Evolutionary conservation across 1,140 invertebrate genomes (phyloP).

Genomic region (Microplitis mediator): DNA sequence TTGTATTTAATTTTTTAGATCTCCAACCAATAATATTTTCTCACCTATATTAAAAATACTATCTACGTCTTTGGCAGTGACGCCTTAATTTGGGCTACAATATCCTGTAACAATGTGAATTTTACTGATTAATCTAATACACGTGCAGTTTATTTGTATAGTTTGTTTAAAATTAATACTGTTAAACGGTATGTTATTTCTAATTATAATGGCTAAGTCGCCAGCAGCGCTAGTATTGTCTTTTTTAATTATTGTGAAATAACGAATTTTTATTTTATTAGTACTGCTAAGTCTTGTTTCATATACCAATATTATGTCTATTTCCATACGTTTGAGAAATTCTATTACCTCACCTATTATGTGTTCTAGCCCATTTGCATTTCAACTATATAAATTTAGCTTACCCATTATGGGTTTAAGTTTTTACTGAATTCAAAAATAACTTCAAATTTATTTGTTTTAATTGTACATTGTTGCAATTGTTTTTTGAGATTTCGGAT

Average conservation of each 20-base stretch:
- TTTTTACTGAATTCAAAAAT: conserved; percentile 1
- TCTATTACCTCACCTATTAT: conserved; percentile 33
- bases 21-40: conserved; percentile 41
- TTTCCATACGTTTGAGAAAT: conserved; percentile 22
- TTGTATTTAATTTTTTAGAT: too few species aligned
- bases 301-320: conserved; percentile 31
- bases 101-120: conserved; percentile 36
- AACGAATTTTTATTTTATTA: conserved; percentile 14
- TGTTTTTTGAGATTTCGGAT: not conserved
- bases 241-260: conserved; percentile 19
- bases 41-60: conserved; percentile 27
- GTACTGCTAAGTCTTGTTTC: conserved; percentile 33
- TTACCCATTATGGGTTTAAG: not conserved
- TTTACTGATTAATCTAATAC: conserved; percentile 37
- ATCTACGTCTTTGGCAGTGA: conserved; percentile 29
- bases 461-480: not conserved
- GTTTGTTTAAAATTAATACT: conserved; percentile 7
- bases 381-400: conserved; percentile 26
- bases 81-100: conserved; percentile 33
- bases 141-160: conserved; percentile 21
- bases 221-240: conserved; percentile 11
- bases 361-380: conserved; percentile 27
- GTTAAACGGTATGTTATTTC: conserved; percentile 10
- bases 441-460: not conserved
- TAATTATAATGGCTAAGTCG: conserved; percentile 23